phyloP scores from a whole-genome alignment of 1,140 invertebrate genomes.

The Lethrus apterus region DNA sequence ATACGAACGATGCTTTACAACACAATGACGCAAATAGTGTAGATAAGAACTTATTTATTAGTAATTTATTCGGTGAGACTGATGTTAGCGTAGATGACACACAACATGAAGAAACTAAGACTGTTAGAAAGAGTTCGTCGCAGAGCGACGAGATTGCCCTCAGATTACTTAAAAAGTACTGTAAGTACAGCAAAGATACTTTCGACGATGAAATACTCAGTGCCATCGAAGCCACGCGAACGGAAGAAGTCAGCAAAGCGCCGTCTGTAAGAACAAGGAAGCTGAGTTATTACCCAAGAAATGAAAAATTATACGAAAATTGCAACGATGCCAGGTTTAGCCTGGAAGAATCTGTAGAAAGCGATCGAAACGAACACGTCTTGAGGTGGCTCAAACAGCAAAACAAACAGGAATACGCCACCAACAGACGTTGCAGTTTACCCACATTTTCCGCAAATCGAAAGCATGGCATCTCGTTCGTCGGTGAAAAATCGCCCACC shows the following conservation, averaged over 20 bases:
- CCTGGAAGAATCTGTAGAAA: constrained; percentile 21
- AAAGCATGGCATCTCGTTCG: constrained; percentile 22
- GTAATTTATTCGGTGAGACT: constrained; percentile 36
- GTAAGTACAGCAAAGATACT: constrained; percentile 36
- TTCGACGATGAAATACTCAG: constrained; percentile 36
- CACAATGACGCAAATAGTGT: too few relatives aligned
- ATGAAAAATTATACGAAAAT: constrained; percentile 39
- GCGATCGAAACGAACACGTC: constrained; percentile 38
- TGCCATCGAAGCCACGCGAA: constrained; percentile 30
- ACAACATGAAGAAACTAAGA: constrained; percentile 21
- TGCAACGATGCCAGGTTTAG: constrained; percentile 19
- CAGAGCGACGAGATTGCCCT: constrained; percentile 38
- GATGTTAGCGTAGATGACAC: constrained; percentile 17
- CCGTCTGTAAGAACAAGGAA: constrained; percentile 28
- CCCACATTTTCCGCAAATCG: constrained; percentile 17
- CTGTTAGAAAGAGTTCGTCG: constrained; percentile 29
- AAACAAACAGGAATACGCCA: constrained; percentile 24
- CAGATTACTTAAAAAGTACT: constrained; percentile 38
- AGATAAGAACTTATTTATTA: constrained; percentile 22
- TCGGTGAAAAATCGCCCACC: constrained; percentile 27
- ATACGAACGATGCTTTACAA: too few relatives aligned
- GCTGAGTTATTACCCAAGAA: constrained; percentile 33
- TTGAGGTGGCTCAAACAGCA: constrained; percentile 39
- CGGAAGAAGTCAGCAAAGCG: neutral
- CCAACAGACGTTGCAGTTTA: constrained; percentile 18